Evolutionary conservation across 1,140 invertebrate genomes (phyloP).

Genomic region (Leptopilina boulardi): DNA sequence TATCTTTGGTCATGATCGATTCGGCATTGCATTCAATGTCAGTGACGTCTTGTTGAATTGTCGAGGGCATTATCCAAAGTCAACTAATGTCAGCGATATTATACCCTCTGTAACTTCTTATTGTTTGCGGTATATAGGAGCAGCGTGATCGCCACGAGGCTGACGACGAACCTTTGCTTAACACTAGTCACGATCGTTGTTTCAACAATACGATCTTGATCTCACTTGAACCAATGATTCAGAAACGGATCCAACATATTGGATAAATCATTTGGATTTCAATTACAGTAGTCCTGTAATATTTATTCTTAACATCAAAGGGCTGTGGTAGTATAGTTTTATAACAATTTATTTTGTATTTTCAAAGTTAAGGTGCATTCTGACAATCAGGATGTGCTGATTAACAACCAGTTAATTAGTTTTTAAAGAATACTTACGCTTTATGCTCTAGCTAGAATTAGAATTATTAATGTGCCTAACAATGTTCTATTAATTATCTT

Average conservation of each 20-base stretch:
- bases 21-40: neutral
- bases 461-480: too few species aligned
- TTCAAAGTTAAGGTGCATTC: too few species aligned
- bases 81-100: slow-evolving; percentile 1
- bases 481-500: too few species aligned
- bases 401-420: too few species aligned
- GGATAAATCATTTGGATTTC: neutral
- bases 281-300: neutral
- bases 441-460: too few species aligned
- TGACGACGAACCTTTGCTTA: slow-evolving; percentile 38
- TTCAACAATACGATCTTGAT: slow-evolving; percentile 34
- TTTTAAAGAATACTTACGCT: too few species aligned
- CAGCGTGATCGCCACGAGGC: slow-evolving; percentile 57
- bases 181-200: slow-evolving; percentile 56
- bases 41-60: neutral
- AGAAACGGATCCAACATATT: slow-evolving; percentile 22
- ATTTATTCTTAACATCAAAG: neutral
- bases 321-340: too few species aligned
- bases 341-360: too few species aligned
- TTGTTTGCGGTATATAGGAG: too few species aligned
- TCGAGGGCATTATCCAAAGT: too few species aligned
- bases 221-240: slow-evolving; percentile 33
- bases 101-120: too few species aligned
- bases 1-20: slow-evolving; percentile 2
- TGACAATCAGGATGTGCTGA: too few species aligned